Evolutionary conservation across 2,888 invertebrate genomes (phyloP).

Genomic region (Prenolepis imparis): DNA sequence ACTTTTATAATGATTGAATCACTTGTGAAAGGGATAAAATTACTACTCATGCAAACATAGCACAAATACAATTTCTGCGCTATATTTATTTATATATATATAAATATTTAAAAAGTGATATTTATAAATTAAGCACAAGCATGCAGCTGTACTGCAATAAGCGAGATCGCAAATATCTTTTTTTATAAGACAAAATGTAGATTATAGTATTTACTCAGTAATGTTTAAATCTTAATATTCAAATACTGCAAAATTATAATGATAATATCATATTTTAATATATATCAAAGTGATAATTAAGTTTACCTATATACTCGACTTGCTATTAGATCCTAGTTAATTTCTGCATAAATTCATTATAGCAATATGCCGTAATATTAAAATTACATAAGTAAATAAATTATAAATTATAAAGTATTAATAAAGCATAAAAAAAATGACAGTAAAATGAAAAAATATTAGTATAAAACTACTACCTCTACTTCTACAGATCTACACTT

Average conservation of each 20-base stretch:
- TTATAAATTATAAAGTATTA: conserved; percentile 12
- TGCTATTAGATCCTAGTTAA: neutral
- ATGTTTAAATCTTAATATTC: conserved; percentile 12
- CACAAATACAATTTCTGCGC: neutral
- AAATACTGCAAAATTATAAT: conserved; percentile 6
- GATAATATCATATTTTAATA: conserved; percentile 7
- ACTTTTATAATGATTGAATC: conserved; percentile 78
- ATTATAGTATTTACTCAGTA: conserved; percentile 8
- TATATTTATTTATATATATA: neutral
- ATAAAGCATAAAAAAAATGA: conserved; percentile 51
- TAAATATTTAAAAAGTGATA: conserved; percentile 43
- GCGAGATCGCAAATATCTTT: conserved; percentile 10
- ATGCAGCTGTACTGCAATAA: conserved; percentile 61
- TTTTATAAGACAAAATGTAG: neutral
- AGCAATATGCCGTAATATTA: neutral
- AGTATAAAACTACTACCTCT: conserved; percentile 48
- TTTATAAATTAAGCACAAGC: conserved; percentile 65
- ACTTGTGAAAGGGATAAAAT: conserved; percentile 80
- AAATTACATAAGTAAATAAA: conserved; percentile 21
- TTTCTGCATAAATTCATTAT: conserved; percentile 8
- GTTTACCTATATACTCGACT: neutral
- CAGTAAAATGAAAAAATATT: conserved; percentile 52
- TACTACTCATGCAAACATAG: conserved; percentile 80
- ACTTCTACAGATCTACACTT: conserved; percentile 42
- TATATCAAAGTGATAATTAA: conserved; percentile 3